Conservation (phyloP, 2,797 vertebrate species). For the Acridotheres tristis region DNA sequence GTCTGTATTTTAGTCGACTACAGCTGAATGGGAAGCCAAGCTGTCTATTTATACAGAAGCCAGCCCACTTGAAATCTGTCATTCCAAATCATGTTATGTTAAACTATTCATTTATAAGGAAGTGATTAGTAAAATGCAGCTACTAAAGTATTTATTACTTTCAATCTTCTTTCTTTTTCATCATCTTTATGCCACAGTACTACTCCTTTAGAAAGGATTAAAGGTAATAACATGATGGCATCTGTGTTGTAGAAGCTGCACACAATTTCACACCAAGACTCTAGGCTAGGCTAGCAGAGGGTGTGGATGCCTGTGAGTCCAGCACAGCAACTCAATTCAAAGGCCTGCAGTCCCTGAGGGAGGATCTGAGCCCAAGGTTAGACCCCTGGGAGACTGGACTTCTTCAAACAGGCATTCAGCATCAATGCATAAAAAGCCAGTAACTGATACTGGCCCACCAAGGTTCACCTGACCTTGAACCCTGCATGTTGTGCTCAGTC, state of each 20-base stretch:
- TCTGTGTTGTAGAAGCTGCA: background rate
- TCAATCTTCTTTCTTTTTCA: background rate
- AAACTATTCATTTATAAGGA: background rate
- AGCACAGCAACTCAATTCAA: background rate
- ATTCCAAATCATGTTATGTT: background rate
- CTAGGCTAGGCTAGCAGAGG: background rate
- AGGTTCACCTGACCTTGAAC: background rate
- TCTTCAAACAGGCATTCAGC: background rate
- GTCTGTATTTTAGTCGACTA: conserved; percentile 30
- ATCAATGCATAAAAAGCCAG: background rate
- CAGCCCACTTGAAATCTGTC: background rate
- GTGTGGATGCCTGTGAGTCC: background rate
- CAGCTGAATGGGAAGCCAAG: background rate
- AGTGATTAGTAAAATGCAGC: background rate
- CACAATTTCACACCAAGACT: background rate
- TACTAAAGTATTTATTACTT: background rate
- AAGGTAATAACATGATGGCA: background rate
- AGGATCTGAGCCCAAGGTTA: background rate
- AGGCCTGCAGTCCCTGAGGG: background rate
- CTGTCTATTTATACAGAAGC: conserved; percentile 23
- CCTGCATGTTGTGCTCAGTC: background rate
- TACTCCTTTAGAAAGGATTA: background rate
- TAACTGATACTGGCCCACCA: background rate
- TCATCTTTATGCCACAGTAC: background rate
- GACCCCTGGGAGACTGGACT: background rate